phyloP scores from a whole-genome alignment of 1,140 invertebrate genomes.

The Pachyrhynchus sulphureomaculatus region DNA sequence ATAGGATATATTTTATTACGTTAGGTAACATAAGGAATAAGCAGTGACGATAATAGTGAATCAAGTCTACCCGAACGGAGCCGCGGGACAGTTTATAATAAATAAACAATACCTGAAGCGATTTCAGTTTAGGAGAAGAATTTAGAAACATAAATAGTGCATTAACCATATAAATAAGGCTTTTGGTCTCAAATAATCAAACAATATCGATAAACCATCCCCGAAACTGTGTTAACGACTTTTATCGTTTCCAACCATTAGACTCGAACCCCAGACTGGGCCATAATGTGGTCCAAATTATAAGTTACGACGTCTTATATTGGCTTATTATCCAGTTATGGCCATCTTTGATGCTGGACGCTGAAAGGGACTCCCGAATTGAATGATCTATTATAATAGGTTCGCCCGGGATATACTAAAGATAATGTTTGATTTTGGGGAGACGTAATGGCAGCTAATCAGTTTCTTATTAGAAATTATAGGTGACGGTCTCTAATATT shows the following conservation, averaged over 20 bases:
- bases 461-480: conserved; percentile 24
- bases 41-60: no score
- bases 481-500: background rate
- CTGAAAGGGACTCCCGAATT: conserved; percentile 22
- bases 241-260: conserved; percentile 41
- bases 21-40: no score
- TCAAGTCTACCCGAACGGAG: no score
- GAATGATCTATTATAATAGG: conserved; percentile 28
- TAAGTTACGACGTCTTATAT: conserved; percentile 44
- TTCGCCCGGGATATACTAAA: conserved; percentile 3
- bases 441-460: conserved; percentile 19
- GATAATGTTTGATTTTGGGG: conserved; percentile 27
- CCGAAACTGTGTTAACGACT: conserved; percentile 34
- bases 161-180: no score
- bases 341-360: conserved; percentile 22
- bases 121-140: no score
- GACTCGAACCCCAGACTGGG: conserved; percentile 24
- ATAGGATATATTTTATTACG: no score
- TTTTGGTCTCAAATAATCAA: background rate
- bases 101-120: no score
- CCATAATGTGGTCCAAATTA: conserved; percentile 43
- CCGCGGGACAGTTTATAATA: no score
- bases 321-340: conserved; percentile 38
- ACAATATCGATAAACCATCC: conserved; percentile 1
- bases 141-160: no score